phyloP scores from a whole-genome alignment of 2,797 vertebrate species.

The Todus mexicanus region DNA sequence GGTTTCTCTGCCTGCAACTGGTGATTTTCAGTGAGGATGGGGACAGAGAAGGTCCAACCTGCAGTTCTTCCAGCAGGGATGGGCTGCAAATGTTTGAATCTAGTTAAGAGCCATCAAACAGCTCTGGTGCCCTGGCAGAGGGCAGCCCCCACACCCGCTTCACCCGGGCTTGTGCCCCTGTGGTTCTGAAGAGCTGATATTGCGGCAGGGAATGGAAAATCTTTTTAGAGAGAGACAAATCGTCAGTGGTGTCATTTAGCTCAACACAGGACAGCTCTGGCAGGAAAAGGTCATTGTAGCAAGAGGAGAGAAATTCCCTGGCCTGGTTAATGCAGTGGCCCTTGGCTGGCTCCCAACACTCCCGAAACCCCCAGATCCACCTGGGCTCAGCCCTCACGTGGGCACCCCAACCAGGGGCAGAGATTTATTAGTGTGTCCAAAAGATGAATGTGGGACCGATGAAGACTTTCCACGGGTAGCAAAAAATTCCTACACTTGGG shows the following conservation, averaged over 20 bases:
- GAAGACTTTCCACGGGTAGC: not conserved
- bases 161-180: not conserved
- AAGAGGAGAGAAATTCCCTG: accelerated
- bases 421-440: no score
- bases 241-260: accelerated
- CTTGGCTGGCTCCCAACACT: not conserved
- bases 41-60: not conserved
- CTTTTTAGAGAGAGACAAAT: not conserved
- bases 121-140: not conserved
- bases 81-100: not conserved
- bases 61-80: not conserved
- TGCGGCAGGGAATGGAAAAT: not conserved
- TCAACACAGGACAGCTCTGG: not conserved
- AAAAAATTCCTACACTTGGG: not conserved
- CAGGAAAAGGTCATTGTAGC: not conserved
- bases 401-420: not conserved
- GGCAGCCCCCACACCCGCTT: not conserved
- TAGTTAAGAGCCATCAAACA: not conserved
- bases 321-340: accelerated
- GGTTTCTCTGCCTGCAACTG: not conserved
- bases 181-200: not conserved
- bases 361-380: not conserved
- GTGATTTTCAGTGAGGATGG: not conserved
- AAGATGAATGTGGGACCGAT: accelerated
- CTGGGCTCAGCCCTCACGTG: not conserved